phyloP scores from a whole-genome alignment of 2,797 vertebrate species.

The Aplochiton taeniatus region DNA sequence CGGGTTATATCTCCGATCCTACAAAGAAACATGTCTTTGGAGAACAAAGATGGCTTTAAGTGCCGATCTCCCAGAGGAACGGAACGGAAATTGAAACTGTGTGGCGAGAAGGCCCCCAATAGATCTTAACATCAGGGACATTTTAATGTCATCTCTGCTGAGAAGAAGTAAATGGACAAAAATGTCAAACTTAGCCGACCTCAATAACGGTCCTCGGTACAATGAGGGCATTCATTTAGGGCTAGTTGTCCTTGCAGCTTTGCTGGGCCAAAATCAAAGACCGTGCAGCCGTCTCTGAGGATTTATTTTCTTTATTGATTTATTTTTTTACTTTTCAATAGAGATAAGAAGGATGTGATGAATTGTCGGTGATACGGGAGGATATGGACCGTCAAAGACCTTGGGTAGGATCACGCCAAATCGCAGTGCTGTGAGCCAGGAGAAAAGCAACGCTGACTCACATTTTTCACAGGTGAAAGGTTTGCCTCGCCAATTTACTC shows the following conservation, averaged over 20 bases:
- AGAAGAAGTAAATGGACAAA: slow-evolving; percentile 47
- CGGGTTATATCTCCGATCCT: slow-evolving; percentile 62
- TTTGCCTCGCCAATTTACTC: slow-evolving; percentile 9
- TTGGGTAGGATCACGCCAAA: too few species aligned
- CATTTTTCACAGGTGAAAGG: background rate
- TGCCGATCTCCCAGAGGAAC: slow-evolving; percentile 54
- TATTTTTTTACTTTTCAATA: too few species aligned
- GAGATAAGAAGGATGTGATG: too few species aligned
- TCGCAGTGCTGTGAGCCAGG: too few species aligned
- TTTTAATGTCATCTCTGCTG: slow-evolving; percentile 39
- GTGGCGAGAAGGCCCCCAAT: slow-evolving; percentile 51
- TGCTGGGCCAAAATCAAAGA: background rate
- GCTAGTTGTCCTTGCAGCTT: slow-evolving; percentile 16
- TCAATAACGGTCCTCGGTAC: background rate
- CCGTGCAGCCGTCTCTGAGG: too few species aligned
- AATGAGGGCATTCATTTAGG: slow-evolving; percentile 20
- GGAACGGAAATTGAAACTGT: slow-evolving; percentile 41
- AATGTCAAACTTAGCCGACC: background rate
- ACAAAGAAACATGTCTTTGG: slow-evolving; percentile 36
- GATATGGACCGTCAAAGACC: too few species aligned
- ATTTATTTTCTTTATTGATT: too few species aligned
- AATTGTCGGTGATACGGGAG: too few species aligned
- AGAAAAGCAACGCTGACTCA: background rate
- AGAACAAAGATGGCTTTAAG: slow-evolving; percentile 70
- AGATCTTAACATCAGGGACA: slow-evolving; percentile 55